Conservation (phyloP, 2,888 invertebrate species). For the Leuctra nigra region DNA sequence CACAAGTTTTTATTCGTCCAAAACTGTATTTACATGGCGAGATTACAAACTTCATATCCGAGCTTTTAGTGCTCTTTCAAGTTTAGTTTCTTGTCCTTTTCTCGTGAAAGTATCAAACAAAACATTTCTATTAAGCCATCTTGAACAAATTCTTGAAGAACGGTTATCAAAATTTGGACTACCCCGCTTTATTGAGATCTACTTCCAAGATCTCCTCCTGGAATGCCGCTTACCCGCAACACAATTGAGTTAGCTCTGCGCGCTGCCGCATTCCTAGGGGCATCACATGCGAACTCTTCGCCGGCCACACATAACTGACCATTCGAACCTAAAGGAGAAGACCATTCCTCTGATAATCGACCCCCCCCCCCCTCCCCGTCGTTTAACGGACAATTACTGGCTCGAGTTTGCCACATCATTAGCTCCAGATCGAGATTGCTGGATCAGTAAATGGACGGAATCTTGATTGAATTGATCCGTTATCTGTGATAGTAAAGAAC, state of each 20-base stretch:
- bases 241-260: background rate
- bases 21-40: too few species aligned
- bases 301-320: background rate
- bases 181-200: conserved; percentile 7
- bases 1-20: too few species aligned
- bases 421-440: conserved; percentile 6
- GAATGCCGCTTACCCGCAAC: background rate
- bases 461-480: conserved; percentile 15
- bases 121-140: too few species aligned
- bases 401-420: conserved; percentile 8
- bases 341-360: conserved; percentile 5
- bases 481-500: background rate
- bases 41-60: too few species aligned
- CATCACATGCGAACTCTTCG: background rate
- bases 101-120: too few species aligned
- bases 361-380: too few species aligned
- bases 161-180: too few species aligned
- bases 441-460: background rate
- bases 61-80: too few species aligned
- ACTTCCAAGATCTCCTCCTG: background rate
- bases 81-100: too few species aligned
- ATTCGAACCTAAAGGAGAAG: background rate
- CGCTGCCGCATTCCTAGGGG: background rate
- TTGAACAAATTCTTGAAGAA: too few species aligned
- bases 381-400: background rate